Conservation (phyloP, 1,140 invertebrate species). For the Palaemon carinicauda region DNA sequence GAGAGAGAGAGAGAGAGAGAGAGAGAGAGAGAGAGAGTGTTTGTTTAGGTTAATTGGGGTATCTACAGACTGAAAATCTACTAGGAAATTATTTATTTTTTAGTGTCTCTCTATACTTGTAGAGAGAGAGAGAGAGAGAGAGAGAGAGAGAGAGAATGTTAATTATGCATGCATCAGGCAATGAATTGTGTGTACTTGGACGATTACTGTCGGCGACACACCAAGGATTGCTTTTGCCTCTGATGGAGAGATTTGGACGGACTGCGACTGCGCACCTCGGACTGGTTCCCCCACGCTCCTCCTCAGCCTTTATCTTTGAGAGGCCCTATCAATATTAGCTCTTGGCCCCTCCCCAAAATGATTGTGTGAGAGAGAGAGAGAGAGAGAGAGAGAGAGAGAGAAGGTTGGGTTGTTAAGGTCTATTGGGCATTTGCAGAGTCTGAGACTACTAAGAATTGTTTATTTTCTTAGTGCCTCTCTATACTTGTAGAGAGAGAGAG, state of each 20-base stretch:
- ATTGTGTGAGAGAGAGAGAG: conserved; percentile 7
- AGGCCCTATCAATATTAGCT: too few species aligned
- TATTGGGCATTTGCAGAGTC: neutral
- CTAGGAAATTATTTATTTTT: neutral
- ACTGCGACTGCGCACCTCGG: neutral
- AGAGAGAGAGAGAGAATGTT: neutral
- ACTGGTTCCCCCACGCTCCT: conserved; percentile 17
- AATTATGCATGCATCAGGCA: neutral
- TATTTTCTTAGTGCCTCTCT: too few species aligned
- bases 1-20: conserved; percentile 4
- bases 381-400: neutral
- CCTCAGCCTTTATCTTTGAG: neutral
- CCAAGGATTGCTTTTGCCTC: neutral
- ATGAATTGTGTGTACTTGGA: neutral
- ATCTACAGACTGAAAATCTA: neutral
- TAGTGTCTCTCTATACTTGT: too few species aligned
- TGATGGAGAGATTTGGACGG: too few species aligned
- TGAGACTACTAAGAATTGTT: neutral
- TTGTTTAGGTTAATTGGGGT: too few species aligned
- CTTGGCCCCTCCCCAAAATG: neutral
- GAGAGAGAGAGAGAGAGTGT: conserved; percentile 17
- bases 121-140: neutral
- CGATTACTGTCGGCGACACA: neutral
- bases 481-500: neutral
- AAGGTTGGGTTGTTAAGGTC: too few species aligned